Conservation (phyloP, 2,888 invertebrate species). For the Stegophylla sp. region DNA sequence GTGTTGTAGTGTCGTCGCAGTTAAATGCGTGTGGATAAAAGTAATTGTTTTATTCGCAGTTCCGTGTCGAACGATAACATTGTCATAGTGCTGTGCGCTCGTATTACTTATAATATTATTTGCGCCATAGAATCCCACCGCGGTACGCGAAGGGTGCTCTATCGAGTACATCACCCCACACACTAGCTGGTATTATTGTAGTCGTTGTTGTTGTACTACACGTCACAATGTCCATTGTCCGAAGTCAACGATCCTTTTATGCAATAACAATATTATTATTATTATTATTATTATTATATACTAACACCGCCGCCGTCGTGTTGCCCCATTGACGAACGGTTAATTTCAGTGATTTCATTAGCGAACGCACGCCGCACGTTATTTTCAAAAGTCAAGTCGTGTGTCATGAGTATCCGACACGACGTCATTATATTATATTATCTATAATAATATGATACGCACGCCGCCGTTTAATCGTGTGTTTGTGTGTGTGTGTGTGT, state of each 20-base stretch:
- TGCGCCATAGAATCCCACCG: neutral
- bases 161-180: slow-evolving; percentile 37
- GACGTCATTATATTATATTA: no score
- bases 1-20: no score
- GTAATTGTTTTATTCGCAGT: slow-evolving; percentile 8
- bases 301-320: neutral
- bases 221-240: slow-evolving; percentile 25
- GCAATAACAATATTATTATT: neutral
- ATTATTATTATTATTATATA: neutral
- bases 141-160: slow-evolving; percentile 34
- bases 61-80: neutral
- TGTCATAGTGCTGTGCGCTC: neutral
- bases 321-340: slow-evolving; percentile 14
- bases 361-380: neutral
- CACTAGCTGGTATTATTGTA: no score
- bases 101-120: slow-evolving; percentile 41
- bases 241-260: slow-evolving; percentile 45
- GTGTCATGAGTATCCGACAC: neutral
- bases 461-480: no score
- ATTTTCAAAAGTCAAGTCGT: neutral
- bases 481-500: no score
- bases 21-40: no score
- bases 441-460: no score
- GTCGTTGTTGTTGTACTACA: no score
- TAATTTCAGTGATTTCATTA: slow-evolving; percentile 41